These are phyloP conservation scores for Bungarus multicinctus DNA, from an alignment of 2,113 vertebrate genomes.

Conservation along the genomic window DNA sequence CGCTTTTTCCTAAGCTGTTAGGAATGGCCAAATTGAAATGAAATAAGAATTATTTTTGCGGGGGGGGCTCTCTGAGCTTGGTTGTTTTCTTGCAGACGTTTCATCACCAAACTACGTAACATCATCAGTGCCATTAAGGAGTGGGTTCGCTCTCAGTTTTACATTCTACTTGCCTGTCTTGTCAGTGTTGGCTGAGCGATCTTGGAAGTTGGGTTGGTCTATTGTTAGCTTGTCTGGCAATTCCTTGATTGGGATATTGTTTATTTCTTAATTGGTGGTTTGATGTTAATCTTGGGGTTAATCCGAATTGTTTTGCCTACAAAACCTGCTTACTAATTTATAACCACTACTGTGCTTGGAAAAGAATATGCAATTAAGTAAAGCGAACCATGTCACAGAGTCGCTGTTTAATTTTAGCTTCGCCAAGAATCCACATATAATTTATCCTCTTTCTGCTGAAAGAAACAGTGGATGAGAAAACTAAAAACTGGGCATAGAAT, in stretches of 20 bases:
- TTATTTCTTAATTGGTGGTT: background rate
- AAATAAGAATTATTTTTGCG: background rate
- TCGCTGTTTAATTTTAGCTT: constrained; percentile 33
- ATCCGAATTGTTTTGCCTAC: background rate
- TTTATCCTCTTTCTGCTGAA: constrained; percentile 20
- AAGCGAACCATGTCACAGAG: constrained; percentile 30
- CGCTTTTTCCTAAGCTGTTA: background rate
- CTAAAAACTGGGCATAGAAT: constrained; percentile 40
- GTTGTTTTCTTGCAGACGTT: background rate
- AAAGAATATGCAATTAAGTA: background rate
- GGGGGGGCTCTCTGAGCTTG: background rate
- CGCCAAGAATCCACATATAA: constrained; percentile 50
- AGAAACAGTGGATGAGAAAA: constrained; percentile 34
- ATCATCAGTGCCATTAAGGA: background rate
- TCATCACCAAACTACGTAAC: background rate
- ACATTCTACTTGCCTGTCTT: background rate
- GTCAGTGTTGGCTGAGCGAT: background rate
- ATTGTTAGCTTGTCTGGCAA: background rate
- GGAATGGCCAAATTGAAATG: background rate
- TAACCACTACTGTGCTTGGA: background rate
- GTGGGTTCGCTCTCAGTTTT: background rate
- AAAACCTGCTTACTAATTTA: background rate
- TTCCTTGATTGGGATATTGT: background rate
- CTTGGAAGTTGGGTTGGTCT: too few relatives aligned
- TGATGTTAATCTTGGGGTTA: background rate